These are phyloP conservation scores for Nylanderia fulva DNA, from an alignment of 1,140 invertebrate species.

Conservation along the genomic window DNA sequence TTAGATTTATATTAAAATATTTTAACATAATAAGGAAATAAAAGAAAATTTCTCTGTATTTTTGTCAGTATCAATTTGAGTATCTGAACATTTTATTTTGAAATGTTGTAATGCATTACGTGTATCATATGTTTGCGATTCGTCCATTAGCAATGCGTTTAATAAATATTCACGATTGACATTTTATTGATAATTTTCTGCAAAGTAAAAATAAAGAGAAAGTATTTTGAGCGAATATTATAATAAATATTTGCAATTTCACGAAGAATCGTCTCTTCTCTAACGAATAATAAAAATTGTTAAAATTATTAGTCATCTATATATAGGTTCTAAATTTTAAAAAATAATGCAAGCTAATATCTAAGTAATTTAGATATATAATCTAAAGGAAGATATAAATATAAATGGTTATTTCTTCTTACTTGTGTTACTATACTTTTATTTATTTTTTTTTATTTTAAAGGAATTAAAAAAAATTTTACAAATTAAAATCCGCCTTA, in stretches of 20 bases:
- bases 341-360: too few species aligned
- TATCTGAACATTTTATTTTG: constrained; percentile 3
- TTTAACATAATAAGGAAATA: background rate
- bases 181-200: constrained; percentile 19
- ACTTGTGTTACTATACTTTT: background rate
- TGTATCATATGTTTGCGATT: background rate
- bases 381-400: too few species aligned
- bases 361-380: too few species aligned
- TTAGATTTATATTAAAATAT: background rate
- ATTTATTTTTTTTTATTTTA: background rate
- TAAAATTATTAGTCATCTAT: background rate
- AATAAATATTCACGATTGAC: background rate
- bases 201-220: background rate
- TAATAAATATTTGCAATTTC: constrained; percentile 9
- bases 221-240: background rate
- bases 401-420: too few species aligned
- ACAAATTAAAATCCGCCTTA: too few species aligned
- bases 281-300: background rate
- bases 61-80: background rate
- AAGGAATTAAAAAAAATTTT: constrained; percentile 3
- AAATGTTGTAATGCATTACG: background rate
- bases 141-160: background rate
- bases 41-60: background rate
- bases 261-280: background rate
- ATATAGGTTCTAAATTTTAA: too few species aligned